Conservation (phyloP, 53 echinoderm and acorn worm genomes). For the Actinopyga echinites region DNA sequence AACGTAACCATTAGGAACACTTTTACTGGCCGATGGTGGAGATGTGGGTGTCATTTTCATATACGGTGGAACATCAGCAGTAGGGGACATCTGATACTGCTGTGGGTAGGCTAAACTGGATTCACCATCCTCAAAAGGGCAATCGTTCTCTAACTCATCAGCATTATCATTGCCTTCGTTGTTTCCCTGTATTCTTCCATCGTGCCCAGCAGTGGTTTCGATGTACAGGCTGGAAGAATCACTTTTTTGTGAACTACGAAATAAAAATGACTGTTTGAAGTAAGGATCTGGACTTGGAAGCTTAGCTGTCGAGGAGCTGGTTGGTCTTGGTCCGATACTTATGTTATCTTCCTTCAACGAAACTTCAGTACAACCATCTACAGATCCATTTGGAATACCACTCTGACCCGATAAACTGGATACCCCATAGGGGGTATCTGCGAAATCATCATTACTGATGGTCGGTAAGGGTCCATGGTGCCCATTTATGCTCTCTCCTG, state of each 20-base stretch:
- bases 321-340: neutral
- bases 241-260: too few species aligned
- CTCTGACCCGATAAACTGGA: neutral
- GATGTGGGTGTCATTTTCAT: neutral
- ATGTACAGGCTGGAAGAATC: too few species aligned
- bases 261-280: neutral
- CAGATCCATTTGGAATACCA: neutral
- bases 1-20: constrained; percentile 13
- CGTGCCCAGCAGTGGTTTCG: too few species aligned
- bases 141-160: too few species aligned
- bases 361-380: neutral
- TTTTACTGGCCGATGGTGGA: neutral
- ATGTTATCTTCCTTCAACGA: neutral
- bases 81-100: too few species aligned
- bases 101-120: too few species aligned
- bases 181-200: too few species aligned
- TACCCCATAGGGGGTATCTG: neutral
- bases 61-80: neutral
- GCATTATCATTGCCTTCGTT: too few species aligned
- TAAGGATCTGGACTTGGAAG: neutral
- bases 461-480: neutral
- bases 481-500: neutral
- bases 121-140: too few species aligned
- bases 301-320: neutral
- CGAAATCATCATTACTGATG: neutral